Evolutionary conservation across 1,140 invertebrate genomes (phyloP).

Genomic region (Drosophila sucinea): DNA sequence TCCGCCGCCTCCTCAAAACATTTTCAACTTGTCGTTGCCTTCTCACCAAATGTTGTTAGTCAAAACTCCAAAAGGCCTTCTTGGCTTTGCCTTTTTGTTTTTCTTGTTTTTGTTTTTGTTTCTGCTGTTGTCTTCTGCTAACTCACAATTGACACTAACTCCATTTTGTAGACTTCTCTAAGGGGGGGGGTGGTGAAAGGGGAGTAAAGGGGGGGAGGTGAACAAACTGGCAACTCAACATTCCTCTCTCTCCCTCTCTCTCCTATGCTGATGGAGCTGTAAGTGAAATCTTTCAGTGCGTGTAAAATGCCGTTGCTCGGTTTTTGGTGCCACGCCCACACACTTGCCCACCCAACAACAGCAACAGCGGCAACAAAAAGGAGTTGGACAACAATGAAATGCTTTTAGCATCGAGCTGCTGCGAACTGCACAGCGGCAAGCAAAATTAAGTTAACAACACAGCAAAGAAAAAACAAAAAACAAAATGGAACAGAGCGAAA

Average conservation of each 20-base stretch:
- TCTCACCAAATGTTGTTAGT: conserved; percentile 11
- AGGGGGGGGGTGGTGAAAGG: not conserved
- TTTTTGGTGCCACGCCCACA: conserved; percentile 56
- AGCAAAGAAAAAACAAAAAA: conserved; percentile 13
- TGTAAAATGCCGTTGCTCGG: conserved; percentile 62
- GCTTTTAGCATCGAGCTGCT: conserved; percentile 54
- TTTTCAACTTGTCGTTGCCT: conserved; percentile 5
- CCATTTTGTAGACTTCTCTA: conserved; percentile 10
- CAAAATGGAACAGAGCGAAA: conserved; percentile 10
- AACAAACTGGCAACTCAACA: not conserved
- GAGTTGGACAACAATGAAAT: conserved; percentile 70
- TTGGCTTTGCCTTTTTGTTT: not conserved
- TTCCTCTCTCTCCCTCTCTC: not conserved
- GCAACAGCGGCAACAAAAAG: conserved; percentile 23
- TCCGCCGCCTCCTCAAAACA: not conserved
- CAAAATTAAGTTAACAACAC: conserved; percentile 66
- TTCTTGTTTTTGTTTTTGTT: not conserved
- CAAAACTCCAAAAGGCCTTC: conserved; percentile 8
- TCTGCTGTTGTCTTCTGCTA: conserved; percentile 8
- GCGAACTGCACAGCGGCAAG: conserved; percentile 37
- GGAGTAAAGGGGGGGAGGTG: not conserved
- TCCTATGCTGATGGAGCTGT: conserved; percentile 19
- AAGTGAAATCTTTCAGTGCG: conserved; percentile 63
- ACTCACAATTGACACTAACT: conserved; percentile 23
- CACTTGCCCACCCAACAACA: conserved; percentile 31